phyloP scores from a whole-genome alignment of 2,113 vertebrate species.

The Electrona antarctica region DNA sequence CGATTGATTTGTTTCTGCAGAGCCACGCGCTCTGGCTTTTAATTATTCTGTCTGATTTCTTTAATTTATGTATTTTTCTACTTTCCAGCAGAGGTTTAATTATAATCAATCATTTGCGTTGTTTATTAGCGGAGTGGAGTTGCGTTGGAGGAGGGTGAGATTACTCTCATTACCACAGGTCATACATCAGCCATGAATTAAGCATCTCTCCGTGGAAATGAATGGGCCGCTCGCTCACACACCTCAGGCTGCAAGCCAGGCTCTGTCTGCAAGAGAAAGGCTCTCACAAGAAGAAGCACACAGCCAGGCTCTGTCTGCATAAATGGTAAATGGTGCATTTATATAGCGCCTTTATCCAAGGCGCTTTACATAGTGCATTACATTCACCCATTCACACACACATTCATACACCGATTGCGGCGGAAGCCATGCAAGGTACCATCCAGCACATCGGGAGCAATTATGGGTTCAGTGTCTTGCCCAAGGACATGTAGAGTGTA shows the following conservation, averaged over 20 bases:
- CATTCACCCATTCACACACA: too few species aligned
- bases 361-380: too few species aligned
- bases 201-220: slow-evolving; percentile 38
- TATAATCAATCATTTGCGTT: slow-evolving; percentile 71
- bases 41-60: slow-evolving; percentile 69
- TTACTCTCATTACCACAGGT: slow-evolving; percentile 72
- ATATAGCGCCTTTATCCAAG: too few species aligned
- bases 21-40: slow-evolving; percentile 65
- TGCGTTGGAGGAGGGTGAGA: slow-evolving; percentile 68
- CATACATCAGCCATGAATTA: slow-evolving; percentile 66
- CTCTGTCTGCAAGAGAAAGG: slow-evolving; percentile 34
- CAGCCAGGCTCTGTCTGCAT: neutral
- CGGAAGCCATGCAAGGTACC: too few species aligned
- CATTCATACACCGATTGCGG: too few species aligned
- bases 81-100: slow-evolving; percentile 60
- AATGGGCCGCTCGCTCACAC: slow-evolving; percentile 12
- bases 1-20: slow-evolving; percentile 55
- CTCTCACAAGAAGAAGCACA: too few species aligned
- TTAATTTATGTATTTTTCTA: slow-evolving; percentile 48
- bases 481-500: too few species aligned
- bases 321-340: too few species aligned
- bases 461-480: too few species aligned
- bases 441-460: too few species aligned
- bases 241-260: slow-evolving; percentile 25
- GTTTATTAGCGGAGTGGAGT: slow-evolving; percentile 66